Base-by-base conservation (phyloP, 2,888 invertebrate genomes). In the Lasioglossum leucozonium region DNA sequence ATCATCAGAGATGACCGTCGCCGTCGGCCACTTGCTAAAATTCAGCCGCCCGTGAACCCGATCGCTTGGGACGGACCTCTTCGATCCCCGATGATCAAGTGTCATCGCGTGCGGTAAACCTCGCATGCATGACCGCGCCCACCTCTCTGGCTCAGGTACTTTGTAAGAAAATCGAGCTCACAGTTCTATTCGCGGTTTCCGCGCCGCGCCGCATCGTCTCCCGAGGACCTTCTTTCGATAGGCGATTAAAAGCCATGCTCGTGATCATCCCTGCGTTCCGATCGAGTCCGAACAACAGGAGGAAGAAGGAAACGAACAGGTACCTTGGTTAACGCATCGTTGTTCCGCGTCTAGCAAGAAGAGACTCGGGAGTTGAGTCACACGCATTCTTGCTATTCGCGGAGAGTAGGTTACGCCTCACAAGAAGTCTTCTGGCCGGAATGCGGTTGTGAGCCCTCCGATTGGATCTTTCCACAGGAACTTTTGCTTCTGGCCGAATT, bases 11-110 rank as follows among this genome's bases (percentile, higher is more conserved):
- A 58, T 44, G 58, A 71, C 13, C 37, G 65, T 34, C 22, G 65
- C 44, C 44, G 55, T 40, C 75, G 81, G 65, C 78, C 79, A 76
- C 79, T 86, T 79, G 44, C 65, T 6, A 42, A 40, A 69, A 73
- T 42, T 71, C 73, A 69, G 71, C 47, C 72, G 77, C n/a, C 69
- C 71, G 67, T 80, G 67, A 80, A 67, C 47, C 30, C 42, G 76
- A 62, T 44, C 62, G 71, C 73, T 30, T 71, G 62, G 62, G 30
- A 51, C 75, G 75, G 69, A 74, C 71, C 42, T 44, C 67, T 34
- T 72, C 34, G 30, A 16, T 51, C 51, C 26, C 51, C 13, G 72
- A 77, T 30, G 80, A 84, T 81, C 78, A 67, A 84, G 75, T 51
- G 44, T 72, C 75, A 67, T 18, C 72, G 65, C 47, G 73, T 55